These are phyloP conservation scores for Diarsia rubi DNA, from an alignment of 2,888 invertebrate species.

Conservation along the genomic window DNA sequence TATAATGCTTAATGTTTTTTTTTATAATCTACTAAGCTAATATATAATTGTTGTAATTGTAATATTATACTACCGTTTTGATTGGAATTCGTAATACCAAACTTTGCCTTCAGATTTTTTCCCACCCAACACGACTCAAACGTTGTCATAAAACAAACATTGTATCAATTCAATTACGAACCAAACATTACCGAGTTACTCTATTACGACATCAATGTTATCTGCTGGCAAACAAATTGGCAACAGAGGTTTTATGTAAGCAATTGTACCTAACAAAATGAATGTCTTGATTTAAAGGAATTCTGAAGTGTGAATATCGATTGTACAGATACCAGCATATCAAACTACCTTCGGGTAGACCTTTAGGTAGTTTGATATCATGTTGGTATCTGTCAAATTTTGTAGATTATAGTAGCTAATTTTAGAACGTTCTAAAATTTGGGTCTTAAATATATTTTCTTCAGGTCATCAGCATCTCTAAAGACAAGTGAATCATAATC, in stretches of 20 bases:
- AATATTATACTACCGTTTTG: neutral
- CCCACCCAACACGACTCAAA: conserved; percentile 1
- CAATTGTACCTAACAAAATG: conserved; percentile 11
- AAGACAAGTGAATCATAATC: neutral
- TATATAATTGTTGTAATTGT: neutral
- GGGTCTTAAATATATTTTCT: neutral
- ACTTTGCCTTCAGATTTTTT: neutral
- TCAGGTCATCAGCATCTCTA: neutral
- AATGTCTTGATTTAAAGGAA: neutral
- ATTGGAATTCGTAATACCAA: conserved; percentile 2
- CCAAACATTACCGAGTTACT: conserved; percentile 46
- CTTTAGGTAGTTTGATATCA: no score
- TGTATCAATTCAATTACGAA: conserved; percentile 49
- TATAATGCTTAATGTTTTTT: neutral
- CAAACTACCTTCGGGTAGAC: no score
- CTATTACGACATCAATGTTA: conserved; percentile 54
- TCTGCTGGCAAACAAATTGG: conserved; percentile 55
- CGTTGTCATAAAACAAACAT: conserved; percentile 46
- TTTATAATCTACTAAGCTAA: neutral
- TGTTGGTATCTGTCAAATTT: no score
- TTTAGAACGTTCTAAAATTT: neutral
- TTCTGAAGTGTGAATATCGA: neutral
- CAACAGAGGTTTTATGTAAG: conserved; percentile 51
- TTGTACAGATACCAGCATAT: neutral
- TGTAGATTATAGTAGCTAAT: no score